These are phyloP conservation scores for Sardina pilchardus DNA, from an alignment of 2,113 vertebrate species.

Conservation along the genomic window DNA sequence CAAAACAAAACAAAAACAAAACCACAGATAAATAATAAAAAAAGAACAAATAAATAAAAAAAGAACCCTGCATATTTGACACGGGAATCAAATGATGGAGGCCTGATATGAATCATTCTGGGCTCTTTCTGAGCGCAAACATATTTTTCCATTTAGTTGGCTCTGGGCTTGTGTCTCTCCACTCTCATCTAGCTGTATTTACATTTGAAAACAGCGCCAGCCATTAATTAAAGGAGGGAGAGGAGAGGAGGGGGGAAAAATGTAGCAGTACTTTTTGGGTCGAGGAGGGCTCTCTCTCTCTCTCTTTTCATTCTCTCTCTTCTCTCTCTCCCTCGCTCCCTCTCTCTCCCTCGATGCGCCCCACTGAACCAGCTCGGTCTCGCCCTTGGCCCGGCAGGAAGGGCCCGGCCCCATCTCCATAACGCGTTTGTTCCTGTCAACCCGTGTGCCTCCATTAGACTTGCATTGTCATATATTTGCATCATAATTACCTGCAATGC, in stretches of 20 bases:
- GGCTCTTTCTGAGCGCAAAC: not conserved
- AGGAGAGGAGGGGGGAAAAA: not conserved
- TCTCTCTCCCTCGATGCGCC: slow-evolving; percentile 52
- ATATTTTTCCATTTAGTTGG: not conserved
- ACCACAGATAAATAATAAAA: not conserved
- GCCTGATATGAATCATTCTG: not conserved
- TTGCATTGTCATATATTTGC: slow-evolving; percentile 64
- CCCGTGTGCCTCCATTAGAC: slow-evolving; percentile 61
- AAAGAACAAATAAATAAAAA: not conserved
- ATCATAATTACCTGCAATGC: slow-evolving; percentile 62
- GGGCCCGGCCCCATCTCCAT: slow-evolving; percentile 62
- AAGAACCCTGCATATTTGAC: not conserved
- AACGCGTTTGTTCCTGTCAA: slow-evolving; percentile 68
- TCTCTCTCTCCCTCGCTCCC: not conserved
- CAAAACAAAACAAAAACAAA: not conserved
- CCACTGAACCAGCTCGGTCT: slow-evolving; percentile 64
- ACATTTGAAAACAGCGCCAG: slow-evolving; percentile 43
- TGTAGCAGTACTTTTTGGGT: not conserved
- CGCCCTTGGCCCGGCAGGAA: slow-evolving; percentile 65
- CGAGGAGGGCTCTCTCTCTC: not conserved
- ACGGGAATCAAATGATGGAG: not conserved
- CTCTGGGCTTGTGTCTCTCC: not conserved
- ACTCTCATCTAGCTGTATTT: slow-evolving; percentile 13
- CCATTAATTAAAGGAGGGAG: slow-evolving; percentile 67
- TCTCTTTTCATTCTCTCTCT: not conserved